Evolutionary conservation across 2,888 invertebrate genomes (phyloP).

Genomic region (Harpalus rubripes): DNA sequence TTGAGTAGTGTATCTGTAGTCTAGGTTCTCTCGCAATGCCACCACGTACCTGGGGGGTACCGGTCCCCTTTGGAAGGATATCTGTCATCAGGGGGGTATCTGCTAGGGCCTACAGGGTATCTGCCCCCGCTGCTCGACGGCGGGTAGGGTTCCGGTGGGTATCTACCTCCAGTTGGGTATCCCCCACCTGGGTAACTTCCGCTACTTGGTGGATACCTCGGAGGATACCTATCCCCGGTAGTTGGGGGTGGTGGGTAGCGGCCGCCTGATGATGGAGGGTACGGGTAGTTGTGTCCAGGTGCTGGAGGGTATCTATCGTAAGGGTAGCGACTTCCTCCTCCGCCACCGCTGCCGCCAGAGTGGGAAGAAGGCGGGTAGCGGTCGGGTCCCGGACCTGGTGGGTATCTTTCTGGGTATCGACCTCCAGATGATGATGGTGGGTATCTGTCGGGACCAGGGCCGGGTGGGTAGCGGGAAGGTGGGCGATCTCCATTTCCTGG

Average conservation of each 20-base stretch:
- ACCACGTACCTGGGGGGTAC: conserved; percentile 76
- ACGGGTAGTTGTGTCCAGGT: conserved; percentile 80
- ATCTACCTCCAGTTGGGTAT: conserved; percentile 69
- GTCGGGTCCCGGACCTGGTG: conserved; percentile 71
- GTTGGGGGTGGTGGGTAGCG: conserved; percentile 70
- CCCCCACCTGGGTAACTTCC: conserved; percentile 79
- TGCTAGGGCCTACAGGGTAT: conserved; percentile 69
- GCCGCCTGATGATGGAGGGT: conserved; percentile 74
- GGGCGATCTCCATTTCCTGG: conserved; percentile 67
- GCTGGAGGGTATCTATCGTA: conserved; percentile 71
- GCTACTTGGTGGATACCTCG: conserved; percentile 73
- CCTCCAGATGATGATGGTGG: conserved; percentile 72
- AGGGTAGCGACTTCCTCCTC: conserved; percentile 71
- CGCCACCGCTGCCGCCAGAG: conserved; percentile 72
- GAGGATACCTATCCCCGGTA: conserved; percentile 69
- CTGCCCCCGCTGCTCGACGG: conserved; percentile 74
- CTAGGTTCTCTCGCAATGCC: conserved; percentile 66
- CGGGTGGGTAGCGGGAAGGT: conserved; percentile 69
- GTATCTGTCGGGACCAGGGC: conserved; percentile 70
- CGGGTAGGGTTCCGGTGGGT: conserved; percentile 75
- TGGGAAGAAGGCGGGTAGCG: conserved; percentile 72
- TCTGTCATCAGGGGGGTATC: conserved; percentile 68
- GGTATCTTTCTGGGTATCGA: conserved; percentile 76
- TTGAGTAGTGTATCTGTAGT: conserved; percentile 32
- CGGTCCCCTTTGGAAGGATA: conserved; percentile 68